Evolutionary conservation across 2,797 vertebrate genomes (phyloP), one percentile per base, ranked within the genome.

Genomic region (Urocyon cinereoargenteus): DNA sequence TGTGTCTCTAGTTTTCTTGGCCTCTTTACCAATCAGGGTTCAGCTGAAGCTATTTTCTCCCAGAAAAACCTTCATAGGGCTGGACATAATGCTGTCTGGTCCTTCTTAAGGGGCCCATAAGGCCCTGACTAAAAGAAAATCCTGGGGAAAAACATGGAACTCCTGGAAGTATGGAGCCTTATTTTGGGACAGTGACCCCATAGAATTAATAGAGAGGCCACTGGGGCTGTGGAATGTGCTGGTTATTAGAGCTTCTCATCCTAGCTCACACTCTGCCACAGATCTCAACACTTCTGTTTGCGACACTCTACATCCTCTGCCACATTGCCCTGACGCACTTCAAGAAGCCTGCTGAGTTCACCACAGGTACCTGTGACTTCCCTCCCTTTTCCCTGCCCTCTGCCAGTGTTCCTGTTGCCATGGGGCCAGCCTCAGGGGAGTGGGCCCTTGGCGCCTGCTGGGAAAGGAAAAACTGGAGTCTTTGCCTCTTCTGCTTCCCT

Each of bases 211-310:
- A 93, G 70, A 51, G 13, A 88, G 51, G 15, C 12, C 40, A 1
- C 40, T 26, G 24, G 45, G 22, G 24, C 45, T 82, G 1, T 66
- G 64, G 40, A 90, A 16, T 68, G 21, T 93, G 61, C 53, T 72
- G 1, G 13, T 36, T 34, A 21, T 55, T 91, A 70, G 73, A 68
- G 28, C 19, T 16, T 86, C 85, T 97, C 84, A 96, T 96, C 66
- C 68, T 22, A 57, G 45, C 34, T 96, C 57, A 26, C 49, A 72
- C 75, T 98, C 86, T 97, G 92, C 83, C 59, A 0, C 98, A 99
- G 99, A 99, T 99, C 98, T 99, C 99, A 2, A 98, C 99, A 14
- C 99, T 99, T 97, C 99, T 99, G 95, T 99, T 99, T 55, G 98
- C 98, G 13, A 99, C 99, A 97, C 99, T 99, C 89, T 99, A 99